Evolutionary conservation across 2,797 vertebrate genomes (phyloP), one percentile per base, ranked within the genome.

Genomic region (Poecile montanus): DNA sequence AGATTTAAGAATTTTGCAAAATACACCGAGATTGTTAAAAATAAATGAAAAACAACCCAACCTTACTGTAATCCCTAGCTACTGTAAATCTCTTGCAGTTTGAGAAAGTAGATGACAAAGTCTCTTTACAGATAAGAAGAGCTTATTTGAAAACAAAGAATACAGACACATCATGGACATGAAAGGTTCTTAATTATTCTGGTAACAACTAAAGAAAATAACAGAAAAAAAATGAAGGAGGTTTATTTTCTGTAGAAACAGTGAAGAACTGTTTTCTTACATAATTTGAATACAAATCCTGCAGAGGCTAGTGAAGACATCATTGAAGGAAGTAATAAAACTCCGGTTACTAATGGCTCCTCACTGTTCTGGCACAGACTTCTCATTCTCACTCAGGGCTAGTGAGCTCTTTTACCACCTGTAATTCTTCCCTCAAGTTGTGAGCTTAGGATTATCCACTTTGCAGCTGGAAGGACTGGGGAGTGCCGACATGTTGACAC

Each of bases 71-170:
- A 94, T 86, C 67, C 27, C 36, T 84, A 62, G 38, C 56, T 86
- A 45, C 81, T 76, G 73, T 85, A 74, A 61, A 47, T 87, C 56
- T 71, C 22, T 81, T 86, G 26, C 54, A 82, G 23, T 65, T 87
- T 73, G 71, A 94, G 53, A 82, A 95, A 95, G 76, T 18, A 91
- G 56, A 76, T 91, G 8, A 54, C 10, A 76, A 75, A 91, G 10
- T 81, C 62, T 79, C 34, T 47, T 90, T 82, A 76, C 34, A 91
- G 89, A 91, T 91, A 92, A 93, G 78, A 85, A 85, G 83, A 81
- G 62, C 78, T 79, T 94, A 50, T 88, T 58, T 80, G 67, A 89
- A 92, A 94, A 86, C 34, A 87, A 87, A 89, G 68, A 84, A 6
- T 13, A 11, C 34, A 81, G 42, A 70, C 14, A 76, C 91, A 88